Evolutionary conservation across 30 jellyfish, hydroid and myxozoan genomes (phyloP).

Genomic region (Aurelia aurita): DNA sequence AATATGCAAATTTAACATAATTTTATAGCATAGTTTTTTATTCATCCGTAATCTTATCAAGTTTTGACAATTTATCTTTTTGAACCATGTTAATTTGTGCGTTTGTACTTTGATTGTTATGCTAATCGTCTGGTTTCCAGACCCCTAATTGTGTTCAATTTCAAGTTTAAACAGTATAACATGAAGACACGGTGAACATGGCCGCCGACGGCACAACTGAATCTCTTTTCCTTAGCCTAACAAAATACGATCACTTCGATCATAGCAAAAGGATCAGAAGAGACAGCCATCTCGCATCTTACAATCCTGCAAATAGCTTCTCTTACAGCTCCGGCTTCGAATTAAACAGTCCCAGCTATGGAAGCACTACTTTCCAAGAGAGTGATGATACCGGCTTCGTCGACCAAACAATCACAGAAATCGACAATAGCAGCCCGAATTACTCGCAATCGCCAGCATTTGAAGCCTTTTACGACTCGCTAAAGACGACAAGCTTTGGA

Average conservation of each 20-base stretch:
- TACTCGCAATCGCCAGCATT: constrained; percentile 17
- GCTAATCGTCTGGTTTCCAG: constrained; percentile 76
- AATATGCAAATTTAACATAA: no score
- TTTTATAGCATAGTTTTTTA: no score
- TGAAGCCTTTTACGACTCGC: constrained; percentile 57
- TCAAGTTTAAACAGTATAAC: constrained; percentile 68
- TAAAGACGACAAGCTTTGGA: constrained; percentile 30
- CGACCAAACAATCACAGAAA: constrained; percentile 28
- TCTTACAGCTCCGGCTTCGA: constrained; percentile 93
- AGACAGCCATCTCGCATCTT: constrained; percentile 59
- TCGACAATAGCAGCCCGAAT: neutral
- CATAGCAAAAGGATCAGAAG: constrained; percentile 49
- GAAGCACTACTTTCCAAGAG: constrained; percentile 35
- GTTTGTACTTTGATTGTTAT: constrained; percentile 31
- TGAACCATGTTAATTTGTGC: no score
- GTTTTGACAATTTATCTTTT: no score
- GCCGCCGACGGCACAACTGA: constrained; percentile 78
- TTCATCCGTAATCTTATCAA: no score
- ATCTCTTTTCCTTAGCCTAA: constrained; percentile 65
- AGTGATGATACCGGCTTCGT: constrained; percentile 61
- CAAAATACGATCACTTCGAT: constrained; percentile 49
- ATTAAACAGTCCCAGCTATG: constrained; percentile 49
- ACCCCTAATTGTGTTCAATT: constrained; percentile 41
- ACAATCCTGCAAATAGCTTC: constrained; percentile 65
- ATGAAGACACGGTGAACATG: constrained; percentile 56